These are phyloP conservation scores for Scolopax rusticola DNA, from an alignment of 2,797 vertebrate genomes.

Conservation along the genomic window DNA sequence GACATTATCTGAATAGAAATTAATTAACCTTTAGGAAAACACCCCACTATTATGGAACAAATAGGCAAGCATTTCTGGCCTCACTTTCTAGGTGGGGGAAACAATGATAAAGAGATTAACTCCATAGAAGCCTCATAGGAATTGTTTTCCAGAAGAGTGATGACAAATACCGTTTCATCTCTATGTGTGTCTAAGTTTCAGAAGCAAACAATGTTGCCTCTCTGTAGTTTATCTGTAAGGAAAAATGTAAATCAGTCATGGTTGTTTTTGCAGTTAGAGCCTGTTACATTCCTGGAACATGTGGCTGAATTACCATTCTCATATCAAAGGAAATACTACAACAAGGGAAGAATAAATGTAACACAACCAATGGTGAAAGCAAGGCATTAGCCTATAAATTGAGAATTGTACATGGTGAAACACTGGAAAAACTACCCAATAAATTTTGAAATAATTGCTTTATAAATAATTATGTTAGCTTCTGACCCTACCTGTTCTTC, in stretches of 20 bases:
- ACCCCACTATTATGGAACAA: not conserved
- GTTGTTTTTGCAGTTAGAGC: slow-evolving; percentile 25
- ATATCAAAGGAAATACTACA: not conserved
- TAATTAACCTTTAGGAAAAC: not conserved
- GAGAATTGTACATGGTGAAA: not conserved
- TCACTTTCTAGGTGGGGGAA: not conserved
- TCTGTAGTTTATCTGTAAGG: not conserved
- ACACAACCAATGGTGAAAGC: not conserved
- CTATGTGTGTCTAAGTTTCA: not conserved
- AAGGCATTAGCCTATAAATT: not conserved
- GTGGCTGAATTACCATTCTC: not conserved
- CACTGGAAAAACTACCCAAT: not conserved
- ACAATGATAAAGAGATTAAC: not conserved
- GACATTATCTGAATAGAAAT: not conserved
- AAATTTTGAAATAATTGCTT: not conserved
- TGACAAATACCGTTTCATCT: not conserved
- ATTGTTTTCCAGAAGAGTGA: not conserved
- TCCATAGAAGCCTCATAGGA: not conserved
- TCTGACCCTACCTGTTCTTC: not conserved
- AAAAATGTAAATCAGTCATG: slow-evolving; percentile 22
- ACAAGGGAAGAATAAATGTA: not conserved
- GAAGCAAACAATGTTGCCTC: not conserved
- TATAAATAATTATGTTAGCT: not conserved
- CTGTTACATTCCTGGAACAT: slow-evolving; percentile 13
- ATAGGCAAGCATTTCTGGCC: not conserved